phyloP scores from a whole-genome alignment of 1,140 invertebrate species.

The Triops longicaudatus region DNA sequence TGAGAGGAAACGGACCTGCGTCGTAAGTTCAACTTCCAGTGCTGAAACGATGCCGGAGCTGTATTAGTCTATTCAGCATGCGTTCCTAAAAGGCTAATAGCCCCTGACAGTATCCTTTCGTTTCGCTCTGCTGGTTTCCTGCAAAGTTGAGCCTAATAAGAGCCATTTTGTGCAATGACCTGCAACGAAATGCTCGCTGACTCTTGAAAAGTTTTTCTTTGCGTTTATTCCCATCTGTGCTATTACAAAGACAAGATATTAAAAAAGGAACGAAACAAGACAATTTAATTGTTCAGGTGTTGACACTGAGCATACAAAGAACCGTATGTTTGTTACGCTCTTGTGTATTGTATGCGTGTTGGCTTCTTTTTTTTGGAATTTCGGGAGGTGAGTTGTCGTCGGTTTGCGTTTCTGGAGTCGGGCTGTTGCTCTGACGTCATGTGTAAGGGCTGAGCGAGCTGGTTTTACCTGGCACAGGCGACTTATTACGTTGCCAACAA shows the following conservation, averaged over 20 bases:
- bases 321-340: background rate
- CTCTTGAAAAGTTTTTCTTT: background rate
- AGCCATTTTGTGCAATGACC: slow-evolving; percentile 8
- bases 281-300: background rate
- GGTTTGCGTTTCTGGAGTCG: background rate
- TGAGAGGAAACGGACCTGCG: too few species aligned
- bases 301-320: background rate
- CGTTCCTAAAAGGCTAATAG: background rate
- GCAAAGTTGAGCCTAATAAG: slow-evolving; percentile 3
- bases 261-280: background rate
- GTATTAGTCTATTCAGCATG: background rate
- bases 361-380: background rate
- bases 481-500: slow-evolving; percentile 12
- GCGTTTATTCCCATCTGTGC: too few species aligned
- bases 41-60: background rate
- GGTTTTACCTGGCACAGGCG: slow-evolving; percentile 1
- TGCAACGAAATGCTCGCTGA: background rate
- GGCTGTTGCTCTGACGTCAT: background rate
- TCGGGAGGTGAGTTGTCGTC: background rate
- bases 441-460: background rate
- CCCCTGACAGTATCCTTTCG: background rate
- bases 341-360: background rate
- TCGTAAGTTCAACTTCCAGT: too few species aligned
- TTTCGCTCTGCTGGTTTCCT: background rate
- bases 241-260: background rate